Percentiles rank a stretch among this genome's conserved stretches.
Evolutionary conservation across 2,113 vertebrate genomes (phyloP).

Genomic region (Tenrec ecaudatus): DNA sequence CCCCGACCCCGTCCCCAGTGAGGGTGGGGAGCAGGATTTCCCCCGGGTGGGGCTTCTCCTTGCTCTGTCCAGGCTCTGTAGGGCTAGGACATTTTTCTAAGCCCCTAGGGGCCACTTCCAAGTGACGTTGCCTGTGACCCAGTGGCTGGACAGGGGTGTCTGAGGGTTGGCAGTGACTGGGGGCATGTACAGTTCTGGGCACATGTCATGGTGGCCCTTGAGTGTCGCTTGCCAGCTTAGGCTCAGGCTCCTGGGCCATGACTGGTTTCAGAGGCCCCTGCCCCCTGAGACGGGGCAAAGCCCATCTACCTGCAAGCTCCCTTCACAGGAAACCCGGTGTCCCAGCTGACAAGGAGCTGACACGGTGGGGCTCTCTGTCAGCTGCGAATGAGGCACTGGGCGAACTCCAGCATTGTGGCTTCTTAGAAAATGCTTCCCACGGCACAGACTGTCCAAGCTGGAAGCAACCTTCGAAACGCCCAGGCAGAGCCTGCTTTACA

Average conservation of each 20-base stretch:
- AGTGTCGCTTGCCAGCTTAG: neutral
- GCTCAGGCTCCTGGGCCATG: neutral
- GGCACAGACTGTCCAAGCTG: neutral
- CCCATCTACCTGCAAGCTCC: neutral
- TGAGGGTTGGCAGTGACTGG: neutral
- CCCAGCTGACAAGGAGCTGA: neutral
- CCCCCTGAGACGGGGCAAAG: neutral
- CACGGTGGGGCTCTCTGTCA: neutral
- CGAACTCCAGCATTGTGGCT: neutral
- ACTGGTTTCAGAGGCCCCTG: neutral
- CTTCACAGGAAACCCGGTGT: neutral
- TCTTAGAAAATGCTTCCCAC: neutral
- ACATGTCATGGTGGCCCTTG: neutral
- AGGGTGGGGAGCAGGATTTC: neutral
- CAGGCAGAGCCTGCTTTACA: neutral
- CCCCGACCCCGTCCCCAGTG: neutral
- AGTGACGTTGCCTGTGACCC: neutral
- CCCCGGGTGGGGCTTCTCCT: neutral
- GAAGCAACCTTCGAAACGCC: neutral
- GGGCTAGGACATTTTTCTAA: too few relatives aligned
- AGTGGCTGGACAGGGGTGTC: neutral
- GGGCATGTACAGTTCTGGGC: neutral
- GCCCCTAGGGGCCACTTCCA: too few relatives aligned
- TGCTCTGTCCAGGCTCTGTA: neutral
- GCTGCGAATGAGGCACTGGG: neutral